Evolutionary conservation across 2,888 invertebrate species (phyloP).

Genomic region (Papilio elwesi): DNA sequence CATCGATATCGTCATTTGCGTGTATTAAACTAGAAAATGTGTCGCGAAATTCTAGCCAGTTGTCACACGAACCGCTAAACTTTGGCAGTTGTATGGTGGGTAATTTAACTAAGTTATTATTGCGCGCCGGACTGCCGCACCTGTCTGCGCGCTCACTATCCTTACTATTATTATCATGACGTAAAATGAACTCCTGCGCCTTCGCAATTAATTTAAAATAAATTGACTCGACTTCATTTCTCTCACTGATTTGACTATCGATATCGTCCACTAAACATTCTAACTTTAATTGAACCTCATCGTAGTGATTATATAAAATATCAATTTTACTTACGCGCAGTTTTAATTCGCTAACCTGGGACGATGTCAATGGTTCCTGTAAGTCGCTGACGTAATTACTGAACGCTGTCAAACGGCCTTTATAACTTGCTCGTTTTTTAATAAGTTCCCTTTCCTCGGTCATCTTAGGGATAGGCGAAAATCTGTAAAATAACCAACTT

Average conservation of each 20-base stretch:
- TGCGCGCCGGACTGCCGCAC: not conserved
- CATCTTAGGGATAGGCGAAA: slow-evolving; percentile 6
- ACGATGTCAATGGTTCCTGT: slow-evolving; percentile 11
- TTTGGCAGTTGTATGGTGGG: slow-evolving; percentile 42
- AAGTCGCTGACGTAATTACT: slow-evolving; percentile 30
- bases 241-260: slow-evolving; percentile 30
- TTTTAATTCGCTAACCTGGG: slow-evolving; percentile 42
- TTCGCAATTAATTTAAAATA: slow-evolving; percentile 31
- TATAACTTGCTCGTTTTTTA: slow-evolving; percentile 38
- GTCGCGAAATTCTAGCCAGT: slow-evolving; percentile 43
- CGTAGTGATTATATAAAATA: slow-evolving; percentile 42
- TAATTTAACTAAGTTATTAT: not conserved
- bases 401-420: slow-evolving; percentile 39
- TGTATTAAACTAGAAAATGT: slow-evolving; percentile 1
- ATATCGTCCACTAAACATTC: slow-evolving; percentile 43
- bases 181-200: slow-evolving; percentile 2
- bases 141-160: not conserved
- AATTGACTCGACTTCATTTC: not conserved
- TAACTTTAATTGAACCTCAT: slow-evolving; percentile 45
- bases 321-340: slow-evolving; percentile 43
- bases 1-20: not conserved
- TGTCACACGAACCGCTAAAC: slow-evolving; percentile 44
- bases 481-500: slow-evolving; percentile 5
- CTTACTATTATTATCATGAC: slow-evolving; percentile 7
- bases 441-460: slow-evolving; percentile 38